These are phyloP conservation scores for Clarias platycephalus DNA, from an alignment of 2,797 vertebrate genomes.

Conservation along the genomic window DNA sequence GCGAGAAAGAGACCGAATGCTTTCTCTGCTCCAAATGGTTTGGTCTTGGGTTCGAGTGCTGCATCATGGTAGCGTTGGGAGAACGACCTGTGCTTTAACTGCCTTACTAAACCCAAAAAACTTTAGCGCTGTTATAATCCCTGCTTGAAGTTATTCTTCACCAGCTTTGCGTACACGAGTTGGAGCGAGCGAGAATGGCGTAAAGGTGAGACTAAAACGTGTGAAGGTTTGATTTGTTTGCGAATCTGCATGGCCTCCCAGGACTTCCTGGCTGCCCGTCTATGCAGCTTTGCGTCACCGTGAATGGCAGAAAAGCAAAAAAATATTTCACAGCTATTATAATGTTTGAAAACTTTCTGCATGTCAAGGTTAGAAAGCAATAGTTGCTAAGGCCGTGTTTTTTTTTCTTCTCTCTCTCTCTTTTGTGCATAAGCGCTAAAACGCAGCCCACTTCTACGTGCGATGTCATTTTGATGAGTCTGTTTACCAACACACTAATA, in stretches of 20 bases:
- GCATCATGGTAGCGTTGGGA: background rate
- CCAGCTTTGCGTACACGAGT: background rate
- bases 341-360: background rate
- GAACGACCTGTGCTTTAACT: constrained; percentile 6
- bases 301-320: background rate
- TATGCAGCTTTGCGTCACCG: constrained; percentile 15
- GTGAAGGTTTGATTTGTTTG: background rate
- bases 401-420: no score
- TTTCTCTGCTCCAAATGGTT: constrained; percentile 28
- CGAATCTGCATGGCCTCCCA: constrained; percentile 41
- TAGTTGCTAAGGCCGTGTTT: background rate
- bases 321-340: background rate
- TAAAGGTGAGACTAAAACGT: background rate
- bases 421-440: background rate
- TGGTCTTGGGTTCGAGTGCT: constrained; percentile 32
- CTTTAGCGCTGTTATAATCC: background rate
- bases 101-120: background rate
- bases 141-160: background rate
- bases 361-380: background rate
- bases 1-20: background rate
- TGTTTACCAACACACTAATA: constrained; percentile 7
- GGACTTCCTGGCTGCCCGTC: constrained; percentile 2
- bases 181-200: background rate
- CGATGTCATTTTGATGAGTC: background rate
- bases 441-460: background rate